A percentile compares a stretch with the other conserved stretches of the same genome.
These are phyloP conservation scores for Henicopernis longicauda DNA, from an alignment of 2,113 vertebrate species.

Conservation along the genomic window DNA sequence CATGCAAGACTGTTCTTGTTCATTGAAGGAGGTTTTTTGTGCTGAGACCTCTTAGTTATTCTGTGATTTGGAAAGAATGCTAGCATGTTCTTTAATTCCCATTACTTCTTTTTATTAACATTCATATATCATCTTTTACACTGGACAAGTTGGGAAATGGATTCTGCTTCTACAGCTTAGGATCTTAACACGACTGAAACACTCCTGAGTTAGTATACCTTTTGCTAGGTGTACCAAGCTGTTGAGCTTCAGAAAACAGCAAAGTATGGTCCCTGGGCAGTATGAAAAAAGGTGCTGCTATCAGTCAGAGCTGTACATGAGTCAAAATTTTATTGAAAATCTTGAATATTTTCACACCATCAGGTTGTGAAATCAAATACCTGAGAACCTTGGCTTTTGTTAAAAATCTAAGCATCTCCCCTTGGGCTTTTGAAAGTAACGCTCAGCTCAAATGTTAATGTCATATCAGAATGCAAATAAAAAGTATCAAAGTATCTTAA, in stretches of 20 bases:
- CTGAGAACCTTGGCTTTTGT: background rate
- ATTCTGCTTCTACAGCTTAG: background rate
- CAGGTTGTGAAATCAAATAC: background rate
- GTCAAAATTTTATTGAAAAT: background rate
- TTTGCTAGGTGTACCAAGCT: background rate
- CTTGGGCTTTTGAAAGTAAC: background rate
- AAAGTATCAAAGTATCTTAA: background rate
- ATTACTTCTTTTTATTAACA: background rate
- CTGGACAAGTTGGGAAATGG: background rate
- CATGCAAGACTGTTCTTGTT: background rate
- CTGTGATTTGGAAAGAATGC: background rate
- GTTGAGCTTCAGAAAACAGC: background rate
- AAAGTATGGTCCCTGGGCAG: background rate
- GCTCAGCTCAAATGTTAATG: background rate
- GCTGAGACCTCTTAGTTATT: background rate
- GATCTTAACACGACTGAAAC: background rate
- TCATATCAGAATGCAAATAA: background rate
- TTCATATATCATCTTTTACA: background rate
- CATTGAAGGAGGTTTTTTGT: background rate
- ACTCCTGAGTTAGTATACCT: background rate
- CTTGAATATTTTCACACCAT: background rate
- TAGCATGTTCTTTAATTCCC: background rate
- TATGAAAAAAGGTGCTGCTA: background rate
- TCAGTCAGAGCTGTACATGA: background rate
- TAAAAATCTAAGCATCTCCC: background rate